Evolutionary conservation across 2,888 invertebrate species (phyloP).

Genomic region (Archaeoteleia sp.): DNA sequence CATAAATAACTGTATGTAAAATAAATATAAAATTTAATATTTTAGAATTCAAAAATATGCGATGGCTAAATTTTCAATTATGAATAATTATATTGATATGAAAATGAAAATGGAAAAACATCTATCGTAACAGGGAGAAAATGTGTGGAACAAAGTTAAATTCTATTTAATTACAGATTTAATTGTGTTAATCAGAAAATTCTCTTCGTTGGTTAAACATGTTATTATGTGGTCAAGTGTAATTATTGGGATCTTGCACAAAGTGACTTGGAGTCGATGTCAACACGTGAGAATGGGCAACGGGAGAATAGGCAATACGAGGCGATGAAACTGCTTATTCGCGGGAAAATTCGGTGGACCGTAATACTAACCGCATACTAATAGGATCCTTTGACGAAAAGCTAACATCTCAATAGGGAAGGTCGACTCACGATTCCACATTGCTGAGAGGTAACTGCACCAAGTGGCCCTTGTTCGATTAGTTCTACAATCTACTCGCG

Average conservation of each 20-base stretch:
- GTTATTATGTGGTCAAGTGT: constrained; percentile 17
- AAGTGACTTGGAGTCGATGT: constrained; percentile 26
- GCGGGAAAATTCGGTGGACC: constrained; percentile 39
- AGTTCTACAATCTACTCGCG: constrained; percentile 21
- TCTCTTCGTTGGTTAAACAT: constrained; percentile 19
- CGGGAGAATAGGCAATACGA: constrained; percentile 29
- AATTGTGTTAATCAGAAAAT: constrained; percentile 3
- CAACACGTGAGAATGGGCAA: too few species aligned
- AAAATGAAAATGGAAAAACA: too few species aligned
- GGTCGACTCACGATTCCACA: constrained; percentile 41
- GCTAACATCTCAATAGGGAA: constrained; percentile 63
- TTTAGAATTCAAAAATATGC: too few species aligned
- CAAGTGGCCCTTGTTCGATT: constrained; percentile 37
- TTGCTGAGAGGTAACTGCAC: constrained; percentile 32
- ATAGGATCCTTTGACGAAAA: constrained; percentile 66
- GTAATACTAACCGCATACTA: constrained; percentile 66
- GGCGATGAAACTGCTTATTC: constrained; percentile 30
- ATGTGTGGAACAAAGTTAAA: too few species aligned
- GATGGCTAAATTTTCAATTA: too few species aligned
- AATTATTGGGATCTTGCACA: constrained; percentile 26
- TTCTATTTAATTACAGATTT: too few species aligned
- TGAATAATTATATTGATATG: too few species aligned
- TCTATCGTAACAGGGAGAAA: too few species aligned
- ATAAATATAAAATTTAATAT: too few species aligned
- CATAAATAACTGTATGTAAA: too few species aligned